A percentile compares a stretch with the other conserved stretches of the same genome.
Conservation (phyloP, 1,140 invertebrate genomes). For the Limonius californicus region DNA sequence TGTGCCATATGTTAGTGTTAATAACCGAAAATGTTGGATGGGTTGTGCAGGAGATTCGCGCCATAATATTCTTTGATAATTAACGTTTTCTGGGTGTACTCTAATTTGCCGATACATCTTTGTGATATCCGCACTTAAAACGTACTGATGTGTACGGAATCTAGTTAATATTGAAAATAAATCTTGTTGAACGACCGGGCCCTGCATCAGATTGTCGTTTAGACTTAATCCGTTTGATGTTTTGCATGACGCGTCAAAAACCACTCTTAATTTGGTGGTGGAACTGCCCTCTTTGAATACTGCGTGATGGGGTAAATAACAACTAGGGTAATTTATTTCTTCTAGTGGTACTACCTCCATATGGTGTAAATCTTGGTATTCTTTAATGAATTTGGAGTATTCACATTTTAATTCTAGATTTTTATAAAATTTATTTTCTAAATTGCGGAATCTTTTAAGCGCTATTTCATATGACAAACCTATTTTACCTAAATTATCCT, state of each 20-base stretch:
- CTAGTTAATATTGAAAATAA: background rate
- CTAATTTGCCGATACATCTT: background rate
- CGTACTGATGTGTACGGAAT: background rate
- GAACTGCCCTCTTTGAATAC: background rate
- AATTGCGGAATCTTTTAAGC: background rate
- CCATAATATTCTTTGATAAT: too few species aligned
- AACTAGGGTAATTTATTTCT: background rate
- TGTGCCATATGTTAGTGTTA: too few species aligned
- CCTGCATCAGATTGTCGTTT: background rate
- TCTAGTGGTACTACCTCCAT: background rate
- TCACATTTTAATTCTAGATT: background rate
- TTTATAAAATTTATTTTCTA: background rate
- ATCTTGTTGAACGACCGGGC: background rate
- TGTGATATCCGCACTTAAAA: background rate
- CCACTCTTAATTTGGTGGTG: background rate
- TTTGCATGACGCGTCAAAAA: background rate
- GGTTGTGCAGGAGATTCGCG: background rate
- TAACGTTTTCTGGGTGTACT: background rate
- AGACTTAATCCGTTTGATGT: background rate
- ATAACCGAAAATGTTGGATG: background rate
- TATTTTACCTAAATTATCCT: background rate
- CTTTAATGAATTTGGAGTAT: background rate
- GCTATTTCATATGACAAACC: background rate
- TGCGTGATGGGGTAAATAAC: background rate
- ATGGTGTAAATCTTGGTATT: background rate